Percentiles rank a stretch among this genome's conserved stretches.
These are phyloP conservation scores for Dendronephthya gigantea DNA, from an alignment of 64 coral and sea anemone genomes.

Conservation along the genomic window DNA sequence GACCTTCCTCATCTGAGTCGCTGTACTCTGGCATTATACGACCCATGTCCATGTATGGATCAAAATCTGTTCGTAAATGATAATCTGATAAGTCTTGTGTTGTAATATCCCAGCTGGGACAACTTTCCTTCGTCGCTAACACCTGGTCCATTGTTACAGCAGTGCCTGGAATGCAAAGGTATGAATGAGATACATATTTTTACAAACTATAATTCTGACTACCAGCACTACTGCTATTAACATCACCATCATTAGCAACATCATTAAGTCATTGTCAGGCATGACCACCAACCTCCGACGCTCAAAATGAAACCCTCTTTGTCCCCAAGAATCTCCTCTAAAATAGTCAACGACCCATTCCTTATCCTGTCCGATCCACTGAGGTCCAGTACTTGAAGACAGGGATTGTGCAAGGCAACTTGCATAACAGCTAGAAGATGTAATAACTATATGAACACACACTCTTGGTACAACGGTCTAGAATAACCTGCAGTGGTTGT, in stretches of 20 bases:
- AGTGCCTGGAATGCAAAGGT: background rate
- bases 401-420: background rate
- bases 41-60: conserved; percentile 13
- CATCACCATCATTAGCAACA: background rate
- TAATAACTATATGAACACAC: background rate
- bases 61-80: background rate
- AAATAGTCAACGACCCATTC: background rate
- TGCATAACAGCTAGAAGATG: background rate
- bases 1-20: background rate
- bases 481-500: background rate
- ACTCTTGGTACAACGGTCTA: background rate
- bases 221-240: background rate
- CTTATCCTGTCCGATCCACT: conserved; percentile 8
- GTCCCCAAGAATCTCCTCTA: background rate
- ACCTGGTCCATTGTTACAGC: background rate
- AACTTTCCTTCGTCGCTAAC: background rate
- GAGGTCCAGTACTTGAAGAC: background rate
- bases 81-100: background rate
- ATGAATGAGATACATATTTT: background rate
- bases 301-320: background rate
- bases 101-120: background rate
- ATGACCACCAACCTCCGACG: background rate
- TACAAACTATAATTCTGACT: background rate
- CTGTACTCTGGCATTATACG: background rate
- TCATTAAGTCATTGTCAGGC: too few relatives aligned